phyloP scores from a whole-genome alignment of 2,888 invertebrate genomes.

The Dendrolimus houi region DNA sequence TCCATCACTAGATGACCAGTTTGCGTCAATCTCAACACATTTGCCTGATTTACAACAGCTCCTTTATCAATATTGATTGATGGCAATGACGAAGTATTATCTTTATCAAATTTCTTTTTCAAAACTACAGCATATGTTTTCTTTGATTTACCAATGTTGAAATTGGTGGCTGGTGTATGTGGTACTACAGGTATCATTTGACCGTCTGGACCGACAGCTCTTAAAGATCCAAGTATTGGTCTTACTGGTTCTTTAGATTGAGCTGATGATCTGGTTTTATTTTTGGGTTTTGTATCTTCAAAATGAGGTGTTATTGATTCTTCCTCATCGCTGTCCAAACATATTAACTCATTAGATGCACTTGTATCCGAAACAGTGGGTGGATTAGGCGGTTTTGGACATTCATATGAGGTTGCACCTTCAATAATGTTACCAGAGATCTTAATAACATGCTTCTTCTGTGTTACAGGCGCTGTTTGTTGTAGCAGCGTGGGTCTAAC shows the following conservation, averaged over 20 bases:
- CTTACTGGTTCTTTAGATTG: neutral
- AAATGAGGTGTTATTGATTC: constrained; percentile 13
- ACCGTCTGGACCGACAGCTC: neutral
- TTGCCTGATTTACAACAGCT: neutral
- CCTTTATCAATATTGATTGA: neutral
- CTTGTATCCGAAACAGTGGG: neutral
- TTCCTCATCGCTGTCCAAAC: constrained; percentile 59
- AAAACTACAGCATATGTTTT: neutral
- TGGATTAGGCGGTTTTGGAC: neutral
- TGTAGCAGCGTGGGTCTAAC: neutral
- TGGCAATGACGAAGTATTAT: neutral
- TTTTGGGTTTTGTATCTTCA: neutral
- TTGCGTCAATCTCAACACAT: neutral
- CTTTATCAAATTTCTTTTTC: neutral
- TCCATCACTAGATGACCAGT: neutral
- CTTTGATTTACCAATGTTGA: neutral
- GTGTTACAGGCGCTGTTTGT: neutral
- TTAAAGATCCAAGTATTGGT: neutral
- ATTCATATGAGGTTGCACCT: neutral
- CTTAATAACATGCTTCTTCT: neutral
- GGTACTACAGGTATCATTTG: neutral
- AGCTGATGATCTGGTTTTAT: neutral
- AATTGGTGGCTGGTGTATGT: neutral
- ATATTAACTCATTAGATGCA: constrained; percentile 27
- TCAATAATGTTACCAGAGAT: neutral